Evolutionary conservation across 2,888 invertebrate genomes (phyloP).

Genomic region (Xestia ashworthii): DNA sequence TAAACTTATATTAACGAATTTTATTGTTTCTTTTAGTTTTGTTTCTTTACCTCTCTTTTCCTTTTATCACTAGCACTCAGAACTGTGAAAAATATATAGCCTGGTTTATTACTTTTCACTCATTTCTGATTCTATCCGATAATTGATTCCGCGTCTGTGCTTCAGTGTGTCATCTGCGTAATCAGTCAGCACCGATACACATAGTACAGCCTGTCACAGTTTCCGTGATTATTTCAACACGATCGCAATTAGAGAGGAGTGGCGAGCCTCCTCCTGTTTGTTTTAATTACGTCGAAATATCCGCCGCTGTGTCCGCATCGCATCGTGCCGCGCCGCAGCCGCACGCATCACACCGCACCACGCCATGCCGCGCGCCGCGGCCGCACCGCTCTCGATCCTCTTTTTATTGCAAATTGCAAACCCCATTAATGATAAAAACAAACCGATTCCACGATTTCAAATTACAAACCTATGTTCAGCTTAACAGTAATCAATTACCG

Average conservation of each 20-base stretch:
- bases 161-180: constrained; percentile 56
- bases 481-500: constrained; percentile 62
- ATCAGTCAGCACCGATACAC: constrained; percentile 67
- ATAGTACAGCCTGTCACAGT: constrained; percentile 79
- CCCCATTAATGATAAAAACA: constrained; percentile 83
- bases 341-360: constrained; percentile 14
- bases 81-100: background rate
- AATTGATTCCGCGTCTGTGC: constrained; percentile 39
- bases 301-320: constrained; percentile 75
- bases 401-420: constrained; percentile 87
- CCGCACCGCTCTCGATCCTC: constrained; percentile 70
- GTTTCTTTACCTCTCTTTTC: background rate
- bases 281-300: constrained; percentile 90
- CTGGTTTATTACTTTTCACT: constrained; percentile 20
- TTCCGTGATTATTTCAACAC: constrained; percentile 88
- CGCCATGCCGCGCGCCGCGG: constrained; percentile 38
- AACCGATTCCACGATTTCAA: constrained; percentile 74
- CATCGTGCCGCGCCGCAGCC: constrained; percentile 50
- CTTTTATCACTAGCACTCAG: background rate
- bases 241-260: constrained; percentile 89
- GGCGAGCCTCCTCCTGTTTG: constrained; percentile 88
- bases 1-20: constrained; percentile 44
- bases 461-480: constrained; percentile 65
- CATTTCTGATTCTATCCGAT: constrained; percentile 19
- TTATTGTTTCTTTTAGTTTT: constrained; percentile 18